Evolutionary conservation across 2,797 vertebrate species (phyloP), one percentile per base, ranked within the genome.

Genomic region (Tragopan temminckii): DNA sequence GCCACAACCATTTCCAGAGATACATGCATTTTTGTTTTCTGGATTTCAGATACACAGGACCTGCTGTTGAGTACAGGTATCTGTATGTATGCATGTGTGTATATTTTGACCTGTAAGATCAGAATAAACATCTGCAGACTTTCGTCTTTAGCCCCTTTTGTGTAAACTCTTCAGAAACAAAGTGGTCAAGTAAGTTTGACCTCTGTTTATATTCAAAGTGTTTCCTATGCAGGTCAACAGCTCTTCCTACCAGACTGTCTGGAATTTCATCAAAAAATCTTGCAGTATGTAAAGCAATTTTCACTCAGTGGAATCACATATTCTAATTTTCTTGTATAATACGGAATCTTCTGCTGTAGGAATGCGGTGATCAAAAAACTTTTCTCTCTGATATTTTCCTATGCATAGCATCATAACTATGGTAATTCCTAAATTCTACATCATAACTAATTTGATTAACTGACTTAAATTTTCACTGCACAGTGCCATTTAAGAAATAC

Each of bases 241-340:
- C 4, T 83, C 12, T 66, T 63, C 80, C 55, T 31, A 79, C 78
- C 82, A 64, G 15, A 2, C 20, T 72, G 15, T 0, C 6, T 57
- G 33, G 21, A 83, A 61, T 64, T 71, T 57, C 48, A 24, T 70
- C 6, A 3, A 36, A 88, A 88, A 80, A 8, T 68, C 35, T 50
- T 88, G 17, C 24, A 23, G 9, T 58, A 31, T 5, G 55, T 84
- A 21, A 74, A n/a, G 5, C 1, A 55, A 6, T 76, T 83, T 77
- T 75, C 64, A 57, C 19, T 55, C 59, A 59, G 72, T 69, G 19
- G 9, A 69, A 46, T 17, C 19, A 43, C 24, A 12, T 67, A 82
- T 57, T 92, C 46, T 82, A 85, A 74, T 80, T 94, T 91, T 16
- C 64, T 80, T 25, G 17, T 48, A 45, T 53, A 61, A 86, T 82